These are phyloP conservation scores for Brachyhypopomus gauderio DNA, from an alignment of 2,113 vertebrate genomes.

Conservation along the genomic window DNA sequence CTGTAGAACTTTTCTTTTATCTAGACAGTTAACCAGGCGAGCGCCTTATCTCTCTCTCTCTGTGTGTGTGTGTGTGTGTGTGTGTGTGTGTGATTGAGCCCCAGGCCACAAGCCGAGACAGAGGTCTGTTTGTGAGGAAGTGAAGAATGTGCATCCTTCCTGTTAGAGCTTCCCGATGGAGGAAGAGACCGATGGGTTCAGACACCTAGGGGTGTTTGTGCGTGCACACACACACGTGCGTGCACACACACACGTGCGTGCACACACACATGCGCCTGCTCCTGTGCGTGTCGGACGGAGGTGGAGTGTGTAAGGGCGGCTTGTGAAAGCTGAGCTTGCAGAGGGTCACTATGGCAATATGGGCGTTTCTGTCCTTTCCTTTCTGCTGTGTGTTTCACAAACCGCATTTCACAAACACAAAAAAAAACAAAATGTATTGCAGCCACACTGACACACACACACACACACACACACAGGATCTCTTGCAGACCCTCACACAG, in stretches of 20 bases:
- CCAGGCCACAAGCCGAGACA: not conserved
- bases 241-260: too few relatives aligned
- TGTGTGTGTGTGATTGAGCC: conserved; percentile 1
- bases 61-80: conserved; percentile 18
- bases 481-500: not conserved
- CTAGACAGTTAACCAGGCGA: not conserved
- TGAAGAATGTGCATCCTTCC: conserved; percentile 29
- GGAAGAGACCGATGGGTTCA: not conserved
- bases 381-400: not conserved
- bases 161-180: not conserved
- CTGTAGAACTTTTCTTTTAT: not conserved
- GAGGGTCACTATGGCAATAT: too few relatives aligned
- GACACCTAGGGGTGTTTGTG: conserved; percentile 4
- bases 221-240: not conserved
- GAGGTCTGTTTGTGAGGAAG: conserved; percentile 7
- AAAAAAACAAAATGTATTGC: too few relatives aligned
- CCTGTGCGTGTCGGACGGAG: too few relatives aligned
- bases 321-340: too few relatives aligned
- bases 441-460: conserved; percentile 1
- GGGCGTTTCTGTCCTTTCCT: not conserved
- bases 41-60: conserved; percentile 5
- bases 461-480: conserved; percentile 16
- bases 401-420: conserved; percentile 13
- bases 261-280: too few relatives aligned
- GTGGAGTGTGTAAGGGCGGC: too few relatives aligned